Conservation (phyloP, 2,797 vertebrate species). For the Sphenodon punctatus region DNA sequence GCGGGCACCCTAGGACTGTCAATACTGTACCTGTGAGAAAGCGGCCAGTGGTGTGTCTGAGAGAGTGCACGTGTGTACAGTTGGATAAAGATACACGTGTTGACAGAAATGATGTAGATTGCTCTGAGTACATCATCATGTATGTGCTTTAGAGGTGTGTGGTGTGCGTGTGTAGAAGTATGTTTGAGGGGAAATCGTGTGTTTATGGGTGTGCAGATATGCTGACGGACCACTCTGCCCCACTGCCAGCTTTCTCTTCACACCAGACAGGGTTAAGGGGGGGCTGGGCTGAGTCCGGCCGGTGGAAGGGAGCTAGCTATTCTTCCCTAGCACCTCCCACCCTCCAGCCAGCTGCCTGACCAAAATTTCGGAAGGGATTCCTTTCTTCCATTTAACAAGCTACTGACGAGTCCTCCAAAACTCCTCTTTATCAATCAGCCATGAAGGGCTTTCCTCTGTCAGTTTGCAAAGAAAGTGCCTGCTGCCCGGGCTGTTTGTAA, state of each 20-base stretch:
- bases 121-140: too few relatives aligned
- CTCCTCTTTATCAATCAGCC: slow-evolving; percentile 1
- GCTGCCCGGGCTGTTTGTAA: not conserved
- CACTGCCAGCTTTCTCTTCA: not conserved
- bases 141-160: too few relatives aligned
- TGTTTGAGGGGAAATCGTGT: too few relatives aligned
- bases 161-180: too few relatives aligned
- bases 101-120: too few relatives aligned
- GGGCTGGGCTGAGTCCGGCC: not conserved
- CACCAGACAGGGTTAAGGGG: not conserved
- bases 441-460: not conserved
- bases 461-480: not conserved
- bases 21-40: too few relatives aligned
- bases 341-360: slow-evolving; percentile 2
- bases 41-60: too few relatives aligned
- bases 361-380: not conserved
- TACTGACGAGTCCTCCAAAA: slow-evolving; percentile 21
- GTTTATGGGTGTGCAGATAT: too few relatives aligned
- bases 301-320: not conserved
- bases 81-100: too few relatives aligned
- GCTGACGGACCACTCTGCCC: too few relatives aligned
- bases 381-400: slow-evolving; percentile 36
- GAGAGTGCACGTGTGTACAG: too few relatives aligned
- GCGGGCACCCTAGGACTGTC: too few relatives aligned
- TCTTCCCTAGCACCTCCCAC: not conserved